These are phyloP conservation scores for Xylota segnis DNA, from an alignment of 2,888 invertebrate species.

Conservation along the genomic window DNA sequence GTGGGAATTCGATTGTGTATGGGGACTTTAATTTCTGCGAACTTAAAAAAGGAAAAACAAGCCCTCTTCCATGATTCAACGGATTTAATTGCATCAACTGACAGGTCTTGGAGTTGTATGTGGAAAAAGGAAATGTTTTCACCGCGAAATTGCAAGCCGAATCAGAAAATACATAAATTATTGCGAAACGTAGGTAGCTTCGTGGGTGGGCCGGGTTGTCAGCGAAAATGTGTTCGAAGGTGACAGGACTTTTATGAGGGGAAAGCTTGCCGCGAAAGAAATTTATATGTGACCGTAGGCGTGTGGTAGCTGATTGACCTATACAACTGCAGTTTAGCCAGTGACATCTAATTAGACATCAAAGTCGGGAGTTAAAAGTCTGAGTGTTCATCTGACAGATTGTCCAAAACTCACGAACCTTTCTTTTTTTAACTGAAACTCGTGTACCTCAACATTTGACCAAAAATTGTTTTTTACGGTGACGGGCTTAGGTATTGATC, in stretches of 20 bases:
- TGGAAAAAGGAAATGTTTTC: conserved; percentile 25
- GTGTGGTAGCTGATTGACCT: neutral
- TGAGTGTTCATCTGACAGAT: no score
- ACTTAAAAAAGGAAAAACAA: neutral
- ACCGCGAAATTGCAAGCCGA: neutral
- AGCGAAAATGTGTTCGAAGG: neutral
- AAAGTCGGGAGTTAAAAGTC: no score
- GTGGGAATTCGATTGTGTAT: conserved; percentile 26
- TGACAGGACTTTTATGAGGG: conserved; percentile 43
- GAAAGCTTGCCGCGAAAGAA: conserved; percentile 26
- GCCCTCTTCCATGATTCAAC: conserved; percentile 12
- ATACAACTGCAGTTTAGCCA: neutral
- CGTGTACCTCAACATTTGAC: no score
- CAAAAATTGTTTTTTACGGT: no score
- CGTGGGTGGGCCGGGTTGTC: conserved; percentile 19
- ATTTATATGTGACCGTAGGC: neutral
- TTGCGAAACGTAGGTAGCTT: conserved; percentile 1
- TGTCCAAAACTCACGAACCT: no score
- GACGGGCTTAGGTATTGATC: no score
- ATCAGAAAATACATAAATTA: conserved; percentile 42
- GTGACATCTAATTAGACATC: no score
- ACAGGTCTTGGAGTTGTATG: conserved; percentile 1
- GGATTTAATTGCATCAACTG: conserved; percentile 42
- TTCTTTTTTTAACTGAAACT: no score
- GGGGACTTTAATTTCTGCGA: conserved; percentile 16